Percentiles rank a stretch among this genome's conserved stretches.
These are phyloP conservation scores for Rhinoptilus africanus DNA, from an alignment of 2,113 vertebrate genomes.

Conservation along the genomic window DNA sequence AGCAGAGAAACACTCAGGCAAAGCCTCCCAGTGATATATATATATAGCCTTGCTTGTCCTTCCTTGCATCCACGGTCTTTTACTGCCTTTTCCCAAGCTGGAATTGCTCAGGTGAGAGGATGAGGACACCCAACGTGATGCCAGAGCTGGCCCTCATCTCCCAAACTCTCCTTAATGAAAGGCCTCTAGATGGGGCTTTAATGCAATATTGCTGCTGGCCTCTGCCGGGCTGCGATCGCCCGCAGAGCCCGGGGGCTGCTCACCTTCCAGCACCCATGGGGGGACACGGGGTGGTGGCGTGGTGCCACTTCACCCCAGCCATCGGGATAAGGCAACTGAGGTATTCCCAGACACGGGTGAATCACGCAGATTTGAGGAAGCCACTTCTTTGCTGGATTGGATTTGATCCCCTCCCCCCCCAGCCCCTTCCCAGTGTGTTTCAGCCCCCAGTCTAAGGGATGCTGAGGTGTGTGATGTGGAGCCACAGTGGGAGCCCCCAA, in stretches of 20 bases:
- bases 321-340: fast-evolving
- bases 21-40: not conserved
- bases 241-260: fast-evolving
- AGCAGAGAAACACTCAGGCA: not conserved
- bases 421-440: fast-evolving
- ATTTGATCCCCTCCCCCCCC: not conserved
- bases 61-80: not conserved
- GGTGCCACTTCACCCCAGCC: not conserved
- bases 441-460: not conserved
- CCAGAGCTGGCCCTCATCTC: not conserved
- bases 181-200: conserved; percentile 50
- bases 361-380: not conserved
- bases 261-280: not conserved
- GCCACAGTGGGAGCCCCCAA: not conserved
- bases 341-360: not conserved
- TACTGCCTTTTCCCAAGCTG: not conserved
- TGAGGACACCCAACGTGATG: not conserved
- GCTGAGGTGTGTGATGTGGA: not conserved
- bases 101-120: not conserved
- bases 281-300: not conserved
- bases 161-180: not conserved
- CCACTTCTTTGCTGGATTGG: not conserved
- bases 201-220: not conserved
- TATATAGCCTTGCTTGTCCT: not conserved
- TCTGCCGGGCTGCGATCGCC: not conserved